A percentile compares a stretch with the other conserved stretches of the same genome.
phyloP scores from a whole-genome alignment of 2,113 vertebrate genomes.

The Oryzias curvinotus region DNA sequence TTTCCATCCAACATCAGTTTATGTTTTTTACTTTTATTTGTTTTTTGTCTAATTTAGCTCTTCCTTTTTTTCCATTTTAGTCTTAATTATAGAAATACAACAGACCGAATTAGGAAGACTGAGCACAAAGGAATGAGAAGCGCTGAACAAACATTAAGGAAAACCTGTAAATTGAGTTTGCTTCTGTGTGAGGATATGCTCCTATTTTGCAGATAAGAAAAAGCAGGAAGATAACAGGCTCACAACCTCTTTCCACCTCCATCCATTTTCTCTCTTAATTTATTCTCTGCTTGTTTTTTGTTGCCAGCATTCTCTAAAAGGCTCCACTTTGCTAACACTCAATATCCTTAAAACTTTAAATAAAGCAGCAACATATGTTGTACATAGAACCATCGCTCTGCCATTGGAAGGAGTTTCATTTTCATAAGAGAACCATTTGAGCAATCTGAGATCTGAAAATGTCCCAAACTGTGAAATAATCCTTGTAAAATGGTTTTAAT shows the following conservation, averaged over 20 bases:
- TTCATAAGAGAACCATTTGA: background rate
- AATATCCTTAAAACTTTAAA: too few relatives aligned
- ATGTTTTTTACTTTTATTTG: too few relatives aligned
- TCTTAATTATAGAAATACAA: background rate
- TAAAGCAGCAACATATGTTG: background rate
- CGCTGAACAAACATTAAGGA: background rate
- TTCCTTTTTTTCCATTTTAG: background rate
- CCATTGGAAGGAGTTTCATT: background rate
- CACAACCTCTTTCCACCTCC: conserved; percentile 4
- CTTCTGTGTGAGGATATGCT: conserved; percentile 1
- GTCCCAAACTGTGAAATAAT: too few relatives aligned
- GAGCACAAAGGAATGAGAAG: background rate
- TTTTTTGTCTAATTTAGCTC: too few relatives aligned
- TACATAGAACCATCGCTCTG: background rate
- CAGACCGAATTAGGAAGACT: background rate
- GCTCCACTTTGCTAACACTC: conserved; percentile 1
- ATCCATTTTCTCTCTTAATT: conserved; percentile 1
- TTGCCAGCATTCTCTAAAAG: conserved; percentile 4
- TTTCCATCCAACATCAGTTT: too few relatives aligned
- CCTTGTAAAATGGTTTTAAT: too few relatives aligned
- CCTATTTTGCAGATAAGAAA: conserved; percentile 16
- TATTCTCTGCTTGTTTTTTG: conserved; percentile 15
- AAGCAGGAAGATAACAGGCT: background rate
- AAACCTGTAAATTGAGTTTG: conserved; percentile 1
- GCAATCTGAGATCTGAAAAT: too few relatives aligned